Evolutionary conservation across 1,140 invertebrate species (phyloP).

Genomic region (Gonatopus flavifemur): DNA sequence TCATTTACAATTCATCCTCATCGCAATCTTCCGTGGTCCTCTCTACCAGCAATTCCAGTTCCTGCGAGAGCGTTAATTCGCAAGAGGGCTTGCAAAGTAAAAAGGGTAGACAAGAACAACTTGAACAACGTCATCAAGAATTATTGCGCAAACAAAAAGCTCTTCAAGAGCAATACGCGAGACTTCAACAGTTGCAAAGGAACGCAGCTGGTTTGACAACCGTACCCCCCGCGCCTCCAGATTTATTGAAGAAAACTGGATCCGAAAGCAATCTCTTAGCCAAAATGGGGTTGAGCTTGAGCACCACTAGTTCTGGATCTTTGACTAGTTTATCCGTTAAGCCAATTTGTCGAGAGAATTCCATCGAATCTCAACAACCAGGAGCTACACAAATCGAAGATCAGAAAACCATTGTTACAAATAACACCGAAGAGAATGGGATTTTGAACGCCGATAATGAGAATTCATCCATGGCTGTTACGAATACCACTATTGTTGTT

Average conservation of each 20-base stretch:
- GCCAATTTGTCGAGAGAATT: slow-evolving; percentile 3
- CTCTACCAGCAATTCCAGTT: slow-evolving; percentile 66
- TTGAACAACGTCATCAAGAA: slow-evolving; percentile 85
- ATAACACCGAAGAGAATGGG: too few relatives aligned
- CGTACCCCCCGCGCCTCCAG: slow-evolving; percentile 63
- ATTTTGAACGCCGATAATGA: too few relatives aligned
- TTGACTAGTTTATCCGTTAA: slow-evolving; percentile 62
- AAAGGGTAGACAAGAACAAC: slow-evolving; percentile 70
- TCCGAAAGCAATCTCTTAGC: slow-evolving; percentile 83
- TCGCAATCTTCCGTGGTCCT: slow-evolving; percentile 65
- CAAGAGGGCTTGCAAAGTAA: slow-evolving; percentile 64
- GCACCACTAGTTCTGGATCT: slow-evolving; percentile 64
- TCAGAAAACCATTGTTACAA: neutral
- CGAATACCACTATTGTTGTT: too few relatives aligned
- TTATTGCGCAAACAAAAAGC: slow-evolving; percentile 81
- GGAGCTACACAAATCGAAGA: slow-evolving; percentile 25
- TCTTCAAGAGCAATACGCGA: slow-evolving; percentile 84
- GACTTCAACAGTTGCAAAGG: slow-evolving; percentile 81
- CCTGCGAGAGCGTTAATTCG: slow-evolving; percentile 77
- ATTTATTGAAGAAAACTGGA: slow-evolving; percentile 82
- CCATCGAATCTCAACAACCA: slow-evolving; percentile 19
- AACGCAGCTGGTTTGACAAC: slow-evolving; percentile 66
- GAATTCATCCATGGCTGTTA: too few relatives aligned
- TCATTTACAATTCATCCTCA: slow-evolving; percentile 71
- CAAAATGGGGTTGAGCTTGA: slow-evolving; percentile 77